Evolutionary conservation across 2,888 invertebrate species (phyloP), one percentile per base, ranked within the genome.

Genomic region (Linyphia triangularis): DNA sequence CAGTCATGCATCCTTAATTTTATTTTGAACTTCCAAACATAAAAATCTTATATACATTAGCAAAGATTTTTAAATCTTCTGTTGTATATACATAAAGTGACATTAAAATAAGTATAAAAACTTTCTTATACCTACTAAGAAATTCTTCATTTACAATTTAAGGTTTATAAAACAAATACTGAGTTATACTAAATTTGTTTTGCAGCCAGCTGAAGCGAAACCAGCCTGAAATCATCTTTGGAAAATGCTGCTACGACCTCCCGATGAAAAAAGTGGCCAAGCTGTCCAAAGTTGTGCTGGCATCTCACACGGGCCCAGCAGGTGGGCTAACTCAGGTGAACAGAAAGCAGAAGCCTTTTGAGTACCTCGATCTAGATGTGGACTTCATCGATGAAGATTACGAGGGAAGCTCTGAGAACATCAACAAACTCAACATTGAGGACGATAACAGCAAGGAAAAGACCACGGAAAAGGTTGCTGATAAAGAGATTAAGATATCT

Each of bases 291-390:
- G 94, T 94, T 73, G 93, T 96, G 77, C 93, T 95, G 83, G 95
- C 96, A 10, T 95, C 96, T 81, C 95, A 95, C 91, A 96, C 97
- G 0, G 97, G 97, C 9, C 97, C 97, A 0, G 95, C 96, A 91
- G 95, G 95, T 85, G 97, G 97, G 0, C 94, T 97, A 3, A 95
- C 96, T 0, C 95, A 95, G 70, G 95, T 96, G 28, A 95, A 95
- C 92, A 94, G 94, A 72, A 95, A 95, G 91, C 94, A 95, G 90
- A 90, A 91, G 73, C 95, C 95, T 92, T 81, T 90, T 37, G 93
- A 96, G 89, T 95, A 95, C 84, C 93, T 93, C 67, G 95, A 95
- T 91, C 94, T 95, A 33, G 95, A 96, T 91, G 95, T 96, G 75
- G 95, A 95, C 92, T 96, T 95, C 91, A 96, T 96, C 90, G 96